Conservation (phyloP, 2,797 vertebrate species). For the Hypotaenidia okinawae region DNA sequence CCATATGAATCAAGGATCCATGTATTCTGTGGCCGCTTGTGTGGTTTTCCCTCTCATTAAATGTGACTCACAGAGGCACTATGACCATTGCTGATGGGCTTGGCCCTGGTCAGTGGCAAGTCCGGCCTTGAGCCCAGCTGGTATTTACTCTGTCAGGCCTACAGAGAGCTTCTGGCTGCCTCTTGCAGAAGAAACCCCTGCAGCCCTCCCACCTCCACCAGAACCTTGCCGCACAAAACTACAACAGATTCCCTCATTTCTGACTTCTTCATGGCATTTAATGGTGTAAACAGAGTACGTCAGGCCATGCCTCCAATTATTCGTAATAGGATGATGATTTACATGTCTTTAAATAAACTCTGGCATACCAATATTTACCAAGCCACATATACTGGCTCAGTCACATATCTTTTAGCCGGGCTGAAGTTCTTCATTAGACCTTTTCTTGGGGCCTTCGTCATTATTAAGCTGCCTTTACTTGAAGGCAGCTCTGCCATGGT, state of each 20-base stretch:
- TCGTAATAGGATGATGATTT: not conserved
- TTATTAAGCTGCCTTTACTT: not conserved
- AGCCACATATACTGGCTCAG: not conserved
- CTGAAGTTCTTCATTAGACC: not conserved
- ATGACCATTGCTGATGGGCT: no score
- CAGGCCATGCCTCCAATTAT: not conserved
- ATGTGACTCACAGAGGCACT: no score
- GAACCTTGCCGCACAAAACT: no score
- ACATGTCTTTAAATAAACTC: not conserved
- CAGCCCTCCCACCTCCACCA: no score
- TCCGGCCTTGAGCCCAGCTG: no score
- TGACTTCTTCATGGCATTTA: not conserved
- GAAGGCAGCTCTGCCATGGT: not conserved
- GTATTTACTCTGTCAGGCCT: no score
- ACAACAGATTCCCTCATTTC: not conserved
- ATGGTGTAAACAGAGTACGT: not conserved
- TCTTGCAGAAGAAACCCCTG: no score
- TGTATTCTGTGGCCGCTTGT: not conserved
- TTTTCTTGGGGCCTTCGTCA: not conserved
- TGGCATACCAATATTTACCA: not conserved
- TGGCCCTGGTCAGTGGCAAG: no score
- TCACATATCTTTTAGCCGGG: not conserved
- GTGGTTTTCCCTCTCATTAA: no score
- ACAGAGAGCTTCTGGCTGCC: no score
- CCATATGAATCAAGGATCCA: not conserved